Base-by-base conservation (phyloP, 2,888 invertebrate genomes). In the Phengaris arion region DNA sequence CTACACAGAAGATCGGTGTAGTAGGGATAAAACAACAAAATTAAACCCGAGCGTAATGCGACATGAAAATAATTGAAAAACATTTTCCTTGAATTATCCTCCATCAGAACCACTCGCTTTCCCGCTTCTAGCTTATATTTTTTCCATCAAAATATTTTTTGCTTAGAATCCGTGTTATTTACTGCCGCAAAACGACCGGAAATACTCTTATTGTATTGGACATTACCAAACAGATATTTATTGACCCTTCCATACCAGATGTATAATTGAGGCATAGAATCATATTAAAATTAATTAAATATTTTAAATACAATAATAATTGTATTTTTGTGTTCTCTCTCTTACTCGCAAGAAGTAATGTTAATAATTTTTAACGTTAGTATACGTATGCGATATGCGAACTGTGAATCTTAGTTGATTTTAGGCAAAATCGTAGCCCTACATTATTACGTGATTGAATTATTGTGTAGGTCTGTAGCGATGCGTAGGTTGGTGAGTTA, bases 41-140 rank as follows among this genome's bases (percentile, higher is more conserved):
- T 69, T 48, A 69, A n/a, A 15, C 69, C 48, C n/a, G 48, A 48
- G 46, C 15, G 46, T 69, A 15, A 69, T 48, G 48, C 46, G 69
- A 48, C 69, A 69, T 64, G 48, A 69, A 69, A 69, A 69, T 48
- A 69, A 69, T 69, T 69, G 69, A 48, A n/a, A n/a, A 45, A 69
- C 54, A 52, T 54, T 73, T 73, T 73, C 72, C 72, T 73, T 54
- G 51, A 73, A 51, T 13, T 54, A 54, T 22, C 35, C 5, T 73
- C 8, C 22, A 73, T 22, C 10, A 35, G 48, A 52, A 73, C n/a
- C 22, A 54, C 52, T 64, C 22, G 64, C 35, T 13, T 45, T 69
- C 13, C 22, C 48, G 48, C 48, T 48, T 69, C 48, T 15, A 48
- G 69, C 48, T 46, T 48, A 69, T 69, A 69, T 48, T 69, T 64